These are phyloP conservation scores for Dusona sp. DNA, from an alignment of 2,888 invertebrate genomes.

Conservation along the genomic window DNA sequence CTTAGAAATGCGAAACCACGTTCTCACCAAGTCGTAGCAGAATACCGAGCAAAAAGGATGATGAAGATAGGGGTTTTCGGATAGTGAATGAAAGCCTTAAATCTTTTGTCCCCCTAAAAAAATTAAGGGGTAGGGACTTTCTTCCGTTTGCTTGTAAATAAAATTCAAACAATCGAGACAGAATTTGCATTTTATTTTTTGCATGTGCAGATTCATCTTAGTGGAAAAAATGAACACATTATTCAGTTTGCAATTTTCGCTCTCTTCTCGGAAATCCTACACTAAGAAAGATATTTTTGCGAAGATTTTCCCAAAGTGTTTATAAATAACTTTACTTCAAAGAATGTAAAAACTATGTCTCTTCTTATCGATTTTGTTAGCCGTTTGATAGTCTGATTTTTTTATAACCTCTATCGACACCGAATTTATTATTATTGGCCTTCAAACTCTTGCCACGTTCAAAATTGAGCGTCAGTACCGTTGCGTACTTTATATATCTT, in stretches of 20 bases:
- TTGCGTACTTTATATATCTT: neutral
- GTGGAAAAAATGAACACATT: neutral
- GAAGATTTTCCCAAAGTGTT: neutral
- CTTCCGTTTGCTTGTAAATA: constrained; percentile 18
- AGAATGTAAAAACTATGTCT: neutral
- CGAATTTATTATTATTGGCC: constrained; percentile 13
- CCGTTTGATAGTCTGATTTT: neutral
- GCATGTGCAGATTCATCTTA: neutral
- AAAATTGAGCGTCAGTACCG: constrained; percentile 13
- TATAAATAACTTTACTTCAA: neutral
- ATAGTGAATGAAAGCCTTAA: constrained; percentile 69
- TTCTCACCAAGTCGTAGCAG: constrained; percentile 42
- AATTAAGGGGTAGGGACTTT: constrained; percentile 64
- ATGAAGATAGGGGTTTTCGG: constrained; percentile 69
- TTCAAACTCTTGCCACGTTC: neutral
- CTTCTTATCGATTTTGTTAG: neutral
- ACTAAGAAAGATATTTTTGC: neutral
- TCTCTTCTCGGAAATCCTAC: neutral
- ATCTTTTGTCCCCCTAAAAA: constrained; percentile 70
- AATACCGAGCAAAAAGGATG: constrained; percentile 58
- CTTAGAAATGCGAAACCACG: constrained; percentile 27
- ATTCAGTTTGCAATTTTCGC: neutral
- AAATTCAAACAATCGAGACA: constrained; percentile 9
- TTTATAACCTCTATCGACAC: neutral
- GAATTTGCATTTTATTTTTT: constrained; percentile 27